These are phyloP conservation scores for Bujurquina vittata DNA, from an alignment of 2,113 vertebrate species.

Conservation along the genomic window DNA sequence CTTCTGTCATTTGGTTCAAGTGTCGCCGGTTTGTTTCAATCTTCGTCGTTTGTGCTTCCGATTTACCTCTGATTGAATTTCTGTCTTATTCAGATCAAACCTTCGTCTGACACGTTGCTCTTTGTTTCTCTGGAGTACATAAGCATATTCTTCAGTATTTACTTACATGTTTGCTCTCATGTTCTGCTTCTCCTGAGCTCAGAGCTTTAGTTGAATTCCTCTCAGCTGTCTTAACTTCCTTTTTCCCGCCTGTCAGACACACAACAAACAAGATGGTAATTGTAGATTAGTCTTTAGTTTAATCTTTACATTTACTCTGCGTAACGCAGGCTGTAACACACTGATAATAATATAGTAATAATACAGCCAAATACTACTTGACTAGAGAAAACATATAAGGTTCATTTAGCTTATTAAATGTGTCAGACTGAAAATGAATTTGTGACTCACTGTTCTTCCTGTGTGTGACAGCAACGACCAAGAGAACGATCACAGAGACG, in stretches of 20 bases:
- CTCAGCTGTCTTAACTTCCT: neutral
- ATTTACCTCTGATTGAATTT: neutral
- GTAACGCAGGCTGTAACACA: neutral
- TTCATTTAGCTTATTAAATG: neutral
- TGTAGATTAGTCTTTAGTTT: neutral
- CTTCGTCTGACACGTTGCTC: rapidly evolving
- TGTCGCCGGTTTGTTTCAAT: rapidly evolving
- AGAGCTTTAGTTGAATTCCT: neutral
- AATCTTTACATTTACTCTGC: no score
- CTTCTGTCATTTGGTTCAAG: neutral
- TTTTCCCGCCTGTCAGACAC: neutral
- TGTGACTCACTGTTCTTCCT: neutral
- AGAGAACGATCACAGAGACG: neutral
- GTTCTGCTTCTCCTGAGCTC: neutral
- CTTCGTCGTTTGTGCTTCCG: neutral
- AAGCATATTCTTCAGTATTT: rapidly evolving
- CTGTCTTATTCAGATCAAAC: neutral
- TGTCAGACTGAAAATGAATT: neutral
- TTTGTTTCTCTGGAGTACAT: rapidly evolving
- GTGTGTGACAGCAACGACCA: neutral
- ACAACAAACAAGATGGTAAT: neutral
- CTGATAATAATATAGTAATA: rapidly evolving
- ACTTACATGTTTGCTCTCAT: neutral
- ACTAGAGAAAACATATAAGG: neutral
- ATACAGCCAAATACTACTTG: no score